These are phyloP conservation scores for Gambusia affinis DNA, from an alignment of 2,113 vertebrate species.

Conservation along the genomic window DNA sequence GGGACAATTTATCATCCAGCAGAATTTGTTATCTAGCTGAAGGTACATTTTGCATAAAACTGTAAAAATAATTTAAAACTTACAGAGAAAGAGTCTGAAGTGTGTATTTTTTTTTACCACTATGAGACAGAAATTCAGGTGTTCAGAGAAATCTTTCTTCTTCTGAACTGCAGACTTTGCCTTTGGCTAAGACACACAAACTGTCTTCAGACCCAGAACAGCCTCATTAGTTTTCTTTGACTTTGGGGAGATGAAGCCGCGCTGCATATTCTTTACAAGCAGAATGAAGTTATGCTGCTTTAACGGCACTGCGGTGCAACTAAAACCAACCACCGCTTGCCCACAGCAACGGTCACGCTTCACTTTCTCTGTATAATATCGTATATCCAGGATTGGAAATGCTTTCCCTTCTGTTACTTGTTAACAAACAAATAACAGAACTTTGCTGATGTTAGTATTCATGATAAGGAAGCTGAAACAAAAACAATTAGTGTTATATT, in stretches of 20 bases:
- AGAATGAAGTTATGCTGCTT: constrained; percentile 15
- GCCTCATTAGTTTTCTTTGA: background rate
- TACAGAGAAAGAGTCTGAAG: background rate
- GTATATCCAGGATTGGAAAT: constrained; percentile 7
- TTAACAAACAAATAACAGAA: background rate
- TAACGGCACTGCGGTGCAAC: constrained; percentile 31
- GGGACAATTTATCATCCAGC: too few species aligned
- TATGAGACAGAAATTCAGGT: background rate
- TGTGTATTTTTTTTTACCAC: background rate
- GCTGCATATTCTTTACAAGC: constrained; percentile 8
- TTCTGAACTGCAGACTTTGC: background rate
- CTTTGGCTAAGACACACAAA: background rate
- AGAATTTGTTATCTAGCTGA: too few species aligned
- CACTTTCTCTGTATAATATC: constrained; percentile 18
- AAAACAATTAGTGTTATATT: background rate
- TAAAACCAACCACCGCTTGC: constrained; percentile 31
- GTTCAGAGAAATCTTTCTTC: background rate
- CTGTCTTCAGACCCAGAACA: background rate
- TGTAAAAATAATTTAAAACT: background rate
- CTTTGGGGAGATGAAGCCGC: background rate
- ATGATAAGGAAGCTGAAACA: background rate
- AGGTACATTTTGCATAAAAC: background rate
- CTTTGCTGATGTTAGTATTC: background rate
- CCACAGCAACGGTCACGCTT: constrained; percentile 5
- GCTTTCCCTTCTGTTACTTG: background rate